Evolutionary conservation across 2,797 vertebrate species (phyloP).

Genomic region (Galago senegalensis): DNA sequence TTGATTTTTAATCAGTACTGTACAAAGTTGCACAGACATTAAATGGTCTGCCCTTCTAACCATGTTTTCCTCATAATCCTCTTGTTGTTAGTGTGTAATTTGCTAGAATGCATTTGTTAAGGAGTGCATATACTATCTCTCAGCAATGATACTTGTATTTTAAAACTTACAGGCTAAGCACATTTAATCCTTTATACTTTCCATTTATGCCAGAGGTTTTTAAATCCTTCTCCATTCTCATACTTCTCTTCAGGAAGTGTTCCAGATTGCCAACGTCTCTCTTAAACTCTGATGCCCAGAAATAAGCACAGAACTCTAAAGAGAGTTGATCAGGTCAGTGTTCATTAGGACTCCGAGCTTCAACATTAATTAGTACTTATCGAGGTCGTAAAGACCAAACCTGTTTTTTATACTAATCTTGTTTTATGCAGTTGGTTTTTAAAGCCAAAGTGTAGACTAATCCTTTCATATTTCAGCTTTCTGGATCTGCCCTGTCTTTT

Average conservation of each 20-base stretch:
- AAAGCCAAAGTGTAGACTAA: background rate
- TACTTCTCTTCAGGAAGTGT: background rate
- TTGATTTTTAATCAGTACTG: conserved; percentile 22
- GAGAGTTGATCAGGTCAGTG: background rate
- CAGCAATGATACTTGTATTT: conserved; percentile 14
- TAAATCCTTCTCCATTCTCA: background rate
- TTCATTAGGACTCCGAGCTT: background rate
- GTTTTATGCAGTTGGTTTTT: background rate
- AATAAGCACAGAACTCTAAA: background rate
- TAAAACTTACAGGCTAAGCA: background rate
- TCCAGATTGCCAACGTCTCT: background rate
- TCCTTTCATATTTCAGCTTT: background rate
- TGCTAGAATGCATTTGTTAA: background rate
- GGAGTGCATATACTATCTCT: background rate
- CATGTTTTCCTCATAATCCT: conserved; percentile 28
- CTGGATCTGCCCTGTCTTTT: background rate
- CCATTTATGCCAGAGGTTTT: background rate
- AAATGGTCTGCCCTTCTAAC: background rate
- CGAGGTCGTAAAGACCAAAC: background rate
- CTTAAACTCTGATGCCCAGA: background rate
- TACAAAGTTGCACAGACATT: background rate
- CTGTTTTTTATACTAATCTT: background rate
- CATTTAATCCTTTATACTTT: background rate
- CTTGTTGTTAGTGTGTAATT: conserved; percentile 36
- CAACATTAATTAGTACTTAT: background rate